phyloP scores from a whole-genome alignment of 92 coral and sea anemone genomes.

The Actinostola sp. region DNA sequence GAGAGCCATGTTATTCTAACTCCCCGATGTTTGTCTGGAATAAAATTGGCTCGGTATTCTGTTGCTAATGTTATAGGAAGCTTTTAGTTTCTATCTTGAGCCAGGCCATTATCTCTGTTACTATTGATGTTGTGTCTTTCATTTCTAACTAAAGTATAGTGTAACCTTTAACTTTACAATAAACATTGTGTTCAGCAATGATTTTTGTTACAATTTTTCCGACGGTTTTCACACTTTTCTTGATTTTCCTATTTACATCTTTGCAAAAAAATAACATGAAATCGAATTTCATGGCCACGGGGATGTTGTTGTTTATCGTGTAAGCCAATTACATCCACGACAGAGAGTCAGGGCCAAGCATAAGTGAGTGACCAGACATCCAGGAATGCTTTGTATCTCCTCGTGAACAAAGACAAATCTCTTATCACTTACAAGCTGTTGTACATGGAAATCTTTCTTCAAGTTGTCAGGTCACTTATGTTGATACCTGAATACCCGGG shows the following conservation, averaged over 20 bases:
- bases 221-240: no score
- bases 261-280: background rate
- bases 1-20: constrained; percentile 11
- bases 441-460: background rate
- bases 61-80: constrained; percentile 3
- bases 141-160: no score
- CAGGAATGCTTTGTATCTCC: constrained; percentile 1
- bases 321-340: background rate
- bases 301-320: background rate
- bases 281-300: no score
- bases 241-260: background rate
- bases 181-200: no score
- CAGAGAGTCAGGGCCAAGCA: background rate
- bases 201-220: no score
- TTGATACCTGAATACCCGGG: no score
- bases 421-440: constrained; percentile 14
- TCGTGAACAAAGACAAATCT: background rate
- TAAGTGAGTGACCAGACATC: background rate
- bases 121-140: constrained; percentile 13
- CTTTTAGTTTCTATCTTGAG: background rate
- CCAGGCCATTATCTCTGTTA: background rate
- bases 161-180: no score
- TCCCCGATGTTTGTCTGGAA: constrained; percentile 6
- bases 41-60: constrained; percentile 4
- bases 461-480: background rate